Conservation (phyloP, 2,888 invertebrate species). For the Criorhina ranunculi region DNA sequence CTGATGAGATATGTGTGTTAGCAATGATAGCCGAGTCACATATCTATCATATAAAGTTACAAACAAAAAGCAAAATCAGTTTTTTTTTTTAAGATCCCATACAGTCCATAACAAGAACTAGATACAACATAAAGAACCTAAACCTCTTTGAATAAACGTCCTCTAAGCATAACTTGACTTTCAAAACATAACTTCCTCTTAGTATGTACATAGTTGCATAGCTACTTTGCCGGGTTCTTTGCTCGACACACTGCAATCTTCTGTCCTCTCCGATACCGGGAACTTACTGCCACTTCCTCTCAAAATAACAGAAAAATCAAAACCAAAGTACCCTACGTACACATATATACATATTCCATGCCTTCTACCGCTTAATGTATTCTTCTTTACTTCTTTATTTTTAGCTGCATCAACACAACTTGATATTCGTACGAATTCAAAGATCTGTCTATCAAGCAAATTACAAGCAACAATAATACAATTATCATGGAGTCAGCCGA, state of each 20-base stretch:
- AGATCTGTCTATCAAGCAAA: constrained; percentile 32
- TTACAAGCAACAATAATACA: constrained; percentile 28
- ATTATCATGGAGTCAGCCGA: constrained; percentile 83
- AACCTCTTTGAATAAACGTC: neutral
- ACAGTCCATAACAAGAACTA: neutral
- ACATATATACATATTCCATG: constrained; percentile 8
- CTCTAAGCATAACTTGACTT: neutral
- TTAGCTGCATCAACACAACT: constrained; percentile 58
- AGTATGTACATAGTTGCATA: too few relatives aligned
- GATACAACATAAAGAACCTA: neutral
- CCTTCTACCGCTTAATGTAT: constrained; percentile 22
- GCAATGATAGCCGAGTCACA: too few relatives aligned
- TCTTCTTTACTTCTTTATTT: constrained; percentile 29
- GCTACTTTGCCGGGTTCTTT: too few relatives aligned
- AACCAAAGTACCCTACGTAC: too few relatives aligned
- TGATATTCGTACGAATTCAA: constrained; percentile 57
- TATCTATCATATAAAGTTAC: too few relatives aligned
- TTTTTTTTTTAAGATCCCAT: too few relatives aligned
- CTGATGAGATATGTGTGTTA: too few relatives aligned
- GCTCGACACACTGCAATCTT: too few relatives aligned
- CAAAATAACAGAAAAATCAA: neutral
- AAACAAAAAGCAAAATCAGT: too few relatives aligned
- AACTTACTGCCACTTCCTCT: neutral
- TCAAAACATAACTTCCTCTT: neutral
- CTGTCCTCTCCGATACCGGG: too few relatives aligned